Evolutionary conservation across 2,888 invertebrate genomes (phyloP), one percentile per base, ranked within the genome.

Genomic region (Temnothorax rugatulus): DNA sequence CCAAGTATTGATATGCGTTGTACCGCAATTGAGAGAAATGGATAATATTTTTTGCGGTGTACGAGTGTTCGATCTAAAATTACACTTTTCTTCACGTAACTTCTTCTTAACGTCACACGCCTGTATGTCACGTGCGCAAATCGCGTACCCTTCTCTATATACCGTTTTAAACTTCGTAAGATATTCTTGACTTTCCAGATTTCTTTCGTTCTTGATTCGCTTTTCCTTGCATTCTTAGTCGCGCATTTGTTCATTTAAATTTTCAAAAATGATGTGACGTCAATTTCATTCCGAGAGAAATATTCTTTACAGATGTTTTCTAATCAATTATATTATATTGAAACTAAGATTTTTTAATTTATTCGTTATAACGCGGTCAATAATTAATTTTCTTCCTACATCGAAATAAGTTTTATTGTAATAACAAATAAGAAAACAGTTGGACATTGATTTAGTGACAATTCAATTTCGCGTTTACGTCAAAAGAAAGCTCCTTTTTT

Each of bases 51-150:
- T 38, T 59, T 44, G 21, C 54, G 25, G 63, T 5, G 34, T 41
- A 47, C n/a, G 44, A 57, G 21, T 25, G 38, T 38, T 59, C 57
- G 68, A 57, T 34, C 25, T 18, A 18, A 81, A 81, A 81, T 71
- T 69, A 79, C 29, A 69, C 59, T 69, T 79, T 79, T 68, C 34
- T 38, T 59, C 25, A 38, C 18, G 13, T 34, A 44, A 66, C 29
- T 57, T 66, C 15, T 38, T n/a, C 57, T n/a, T 13, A 44, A 15
- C 77, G n/a, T 77, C 44, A 76, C 73, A 15, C 18, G 52, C n/a
- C 34, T 41, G 44, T 8, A 44, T 25, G 25, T 64, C 64, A 63
- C 63, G 18, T n/a, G 25, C 18, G 11, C 21, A 57, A 57, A 54
- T 57, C 29, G 44, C 21, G 1, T 34, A 29, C 13, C 8, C n/a